Conservation (phyloP, 2,113 vertebrate species). For the Pituophis catenifer region DNA sequence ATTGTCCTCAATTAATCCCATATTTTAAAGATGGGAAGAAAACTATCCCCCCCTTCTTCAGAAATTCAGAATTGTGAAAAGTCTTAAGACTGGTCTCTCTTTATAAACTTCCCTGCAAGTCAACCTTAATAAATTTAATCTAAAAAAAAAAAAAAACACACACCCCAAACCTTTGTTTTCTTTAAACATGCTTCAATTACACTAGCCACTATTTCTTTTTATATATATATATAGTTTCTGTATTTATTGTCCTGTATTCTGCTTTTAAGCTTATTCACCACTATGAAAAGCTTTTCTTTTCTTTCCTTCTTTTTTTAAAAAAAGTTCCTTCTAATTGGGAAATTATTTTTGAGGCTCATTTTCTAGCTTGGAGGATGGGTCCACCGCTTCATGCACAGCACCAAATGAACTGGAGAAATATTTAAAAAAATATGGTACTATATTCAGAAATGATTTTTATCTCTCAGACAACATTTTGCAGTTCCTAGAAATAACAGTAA, state of each 20-base stretch:
- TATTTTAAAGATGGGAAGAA: constrained; percentile 39
- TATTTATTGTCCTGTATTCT: constrained; percentile 33
- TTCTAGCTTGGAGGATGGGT: constrained; percentile 3
- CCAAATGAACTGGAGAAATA: constrained; percentile 47
- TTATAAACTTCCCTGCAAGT: background rate
- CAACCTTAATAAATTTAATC: constrained; percentile 59
- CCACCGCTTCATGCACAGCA: constrained; percentile 45
- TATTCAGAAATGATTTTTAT: constrained; percentile 43
- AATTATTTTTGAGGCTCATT: constrained; percentile 39
- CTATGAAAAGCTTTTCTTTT: constrained; percentile 11
- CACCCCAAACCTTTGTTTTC: constrained; percentile 36
- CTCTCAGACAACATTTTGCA: constrained; percentile 32
- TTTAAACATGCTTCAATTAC: constrained; percentile 61
- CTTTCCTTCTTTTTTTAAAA: background rate
- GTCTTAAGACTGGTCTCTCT: constrained; percentile 5
- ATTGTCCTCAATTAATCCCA: constrained; percentile 37
- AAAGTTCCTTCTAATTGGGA: constrained; percentile 15
- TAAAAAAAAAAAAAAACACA: background rate
- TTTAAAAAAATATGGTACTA: constrained; percentile 29
- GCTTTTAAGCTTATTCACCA: background rate
- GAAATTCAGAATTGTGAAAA: constrained; percentile 12
- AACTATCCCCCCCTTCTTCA: constrained; percentile 11
- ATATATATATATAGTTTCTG: constrained; percentile 16
- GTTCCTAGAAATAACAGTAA: background rate
- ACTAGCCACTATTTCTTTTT: constrained; percentile 24